Base-by-base conservation (phyloP, 2,113 vertebrate genomes). In the Plecotus auritus region DNA sequence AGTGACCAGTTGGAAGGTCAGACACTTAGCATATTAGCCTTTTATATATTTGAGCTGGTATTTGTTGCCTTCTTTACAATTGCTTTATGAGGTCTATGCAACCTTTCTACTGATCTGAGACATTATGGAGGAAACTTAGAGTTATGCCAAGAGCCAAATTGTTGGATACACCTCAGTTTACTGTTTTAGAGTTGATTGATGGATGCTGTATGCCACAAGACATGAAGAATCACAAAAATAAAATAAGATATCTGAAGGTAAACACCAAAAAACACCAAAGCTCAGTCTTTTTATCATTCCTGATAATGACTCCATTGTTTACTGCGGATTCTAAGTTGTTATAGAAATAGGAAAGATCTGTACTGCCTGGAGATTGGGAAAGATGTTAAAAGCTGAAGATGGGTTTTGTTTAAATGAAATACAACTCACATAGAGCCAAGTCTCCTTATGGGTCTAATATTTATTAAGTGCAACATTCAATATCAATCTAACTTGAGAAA, bases 191-290 rank as follows among this genome's bases (percentile, higher is more conserved):
- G 23, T 91, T 94, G 61, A 80, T 45, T 45, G 42, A 66, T 92
- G 72, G 35, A 22, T 84, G 56, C 76, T 81, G 3, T 92, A 51
- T 87, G 42, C 17, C 35, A 64, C 35, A 91, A 78, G 17, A 74
- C 88, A 66, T 23, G 42, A 85, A 91, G 22, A 87, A 4, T 91
- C 45, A 85, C 76, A 88, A 76, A 95, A 91, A 72, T 85, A 88
- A 76, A 51, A 23, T 76, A 74, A 70, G 26, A 70, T 56, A 69
- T 93, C 51, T 90, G 35, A 86, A 86, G 18, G 54, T 74, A 64
- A 76, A 30, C 4, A 81, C 20, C 82, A 22, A 37, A 74, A 74
- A 64, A 17, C 6, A 85, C 7, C 8, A 66, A 64, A 86, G 26
- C 42, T 40, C 76, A 42, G n/a, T 73, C 32, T 14, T 85, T 77